Percentiles rank a stretch among this genome's conserved stretches.
Evolutionary conservation across 2,888 invertebrate species (phyloP).

Genomic region (Furcula furcula): DNA sequence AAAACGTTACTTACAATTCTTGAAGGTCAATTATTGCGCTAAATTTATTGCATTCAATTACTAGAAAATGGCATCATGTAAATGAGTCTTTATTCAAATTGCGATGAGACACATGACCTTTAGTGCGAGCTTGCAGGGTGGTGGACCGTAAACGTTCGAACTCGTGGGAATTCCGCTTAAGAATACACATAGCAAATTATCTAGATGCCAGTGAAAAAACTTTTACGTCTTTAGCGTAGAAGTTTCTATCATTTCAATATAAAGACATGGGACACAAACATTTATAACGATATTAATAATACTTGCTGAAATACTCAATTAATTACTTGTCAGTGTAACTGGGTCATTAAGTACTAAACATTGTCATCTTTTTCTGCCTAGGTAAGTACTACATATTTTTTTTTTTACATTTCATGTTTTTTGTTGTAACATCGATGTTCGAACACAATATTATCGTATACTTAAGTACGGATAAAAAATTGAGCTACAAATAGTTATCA

Average conservation of each 20-base stretch:
- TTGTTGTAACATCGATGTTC: slow-evolving; percentile 48
- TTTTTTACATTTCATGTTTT: slow-evolving; percentile 10
- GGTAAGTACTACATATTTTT: neutral
- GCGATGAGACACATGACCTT: too few relatives aligned
- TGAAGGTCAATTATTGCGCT: too few relatives aligned
- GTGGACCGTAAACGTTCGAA: too few relatives aligned
- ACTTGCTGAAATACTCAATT: slow-evolving; percentile 23
- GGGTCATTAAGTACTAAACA: slow-evolving; percentile 19
- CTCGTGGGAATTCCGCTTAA: too few relatives aligned
- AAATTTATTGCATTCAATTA: too few relatives aligned
- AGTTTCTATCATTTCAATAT: slow-evolving; percentile 6
- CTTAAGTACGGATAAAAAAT: slow-evolving; percentile 63
- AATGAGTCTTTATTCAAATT: too few relatives aligned
- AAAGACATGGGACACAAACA: slow-evolving; percentile 15
- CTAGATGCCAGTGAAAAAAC: neutral
- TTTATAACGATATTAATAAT: slow-evolving; percentile 16
- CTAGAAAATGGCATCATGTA: too few relatives aligned
- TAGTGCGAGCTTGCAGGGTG: too few relatives aligned
- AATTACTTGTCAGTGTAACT: slow-evolving; percentile 10
- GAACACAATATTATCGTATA: slow-evolving; percentile 54
- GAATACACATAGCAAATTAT: neutral
- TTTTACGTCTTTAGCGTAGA: neutral
- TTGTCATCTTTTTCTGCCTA: slow-evolving; percentile 9
- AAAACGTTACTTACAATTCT: too few relatives aligned
- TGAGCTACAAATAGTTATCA: slow-evolving; percentile 64